These are phyloP conservation scores for Theristicus caerulescens DNA, from an alignment of 2,113 vertebrate genomes.

Conservation along the genomic window DNA sequence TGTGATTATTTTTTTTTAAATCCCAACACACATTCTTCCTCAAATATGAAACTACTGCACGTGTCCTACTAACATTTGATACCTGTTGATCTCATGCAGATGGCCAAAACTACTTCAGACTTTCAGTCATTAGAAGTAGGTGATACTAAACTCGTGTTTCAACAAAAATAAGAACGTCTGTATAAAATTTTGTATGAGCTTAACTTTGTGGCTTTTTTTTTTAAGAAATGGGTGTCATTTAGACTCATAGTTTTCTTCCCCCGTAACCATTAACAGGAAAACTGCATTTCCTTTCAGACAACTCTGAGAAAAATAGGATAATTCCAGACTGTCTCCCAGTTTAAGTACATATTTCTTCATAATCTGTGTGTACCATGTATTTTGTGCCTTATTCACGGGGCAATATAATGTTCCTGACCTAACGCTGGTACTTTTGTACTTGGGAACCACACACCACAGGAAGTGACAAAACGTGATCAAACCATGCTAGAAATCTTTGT, in stretches of 20 bases:
- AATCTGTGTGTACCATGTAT: rapidly evolving
- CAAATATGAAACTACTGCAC: not conserved
- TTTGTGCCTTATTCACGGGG: not conserved
- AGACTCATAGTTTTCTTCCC: not conserved
- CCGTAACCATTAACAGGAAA: not conserved
- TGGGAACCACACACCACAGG: not conserved
- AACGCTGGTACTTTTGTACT: not conserved
- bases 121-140: not conserved
- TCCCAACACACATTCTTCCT: not conserved
- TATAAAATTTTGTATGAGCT: not conserved
- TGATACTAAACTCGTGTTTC: not conserved
- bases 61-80: not conserved
- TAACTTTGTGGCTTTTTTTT: not conserved
- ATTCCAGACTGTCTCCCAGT: not conserved
- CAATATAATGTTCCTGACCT: rapidly evolving
- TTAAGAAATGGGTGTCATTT: not conserved
- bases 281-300: not conserved
- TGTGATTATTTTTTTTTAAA: not conserved
- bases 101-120: too few relatives aligned
- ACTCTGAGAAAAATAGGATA: not conserved
- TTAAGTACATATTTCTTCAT: rapidly evolving
- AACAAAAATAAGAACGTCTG: not conserved
- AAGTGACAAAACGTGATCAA: not conserved
- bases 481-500: not conserved
- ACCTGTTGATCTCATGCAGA: not conserved